phyloP scores from a whole-genome alignment of 2,113 vertebrate genomes.

The Tachycineta bicolor region DNA sequence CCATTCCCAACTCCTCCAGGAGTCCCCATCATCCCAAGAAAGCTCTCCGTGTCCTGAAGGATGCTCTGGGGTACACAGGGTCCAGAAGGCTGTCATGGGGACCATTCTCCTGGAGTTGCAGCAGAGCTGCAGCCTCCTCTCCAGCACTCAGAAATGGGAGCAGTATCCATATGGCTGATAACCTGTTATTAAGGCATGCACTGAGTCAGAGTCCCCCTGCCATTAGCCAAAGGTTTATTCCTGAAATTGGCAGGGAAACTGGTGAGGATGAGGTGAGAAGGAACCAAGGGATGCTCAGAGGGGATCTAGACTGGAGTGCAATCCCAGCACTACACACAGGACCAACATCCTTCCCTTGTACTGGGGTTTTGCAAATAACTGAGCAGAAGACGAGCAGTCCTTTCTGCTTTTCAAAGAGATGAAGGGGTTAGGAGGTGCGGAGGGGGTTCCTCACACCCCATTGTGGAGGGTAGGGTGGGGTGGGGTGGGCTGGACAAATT shows the following conservation, averaged over 20 bases:
- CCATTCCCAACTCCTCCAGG: not conserved
- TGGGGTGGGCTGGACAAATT: not conserved
- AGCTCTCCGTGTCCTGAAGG: not conserved
- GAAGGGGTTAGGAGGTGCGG: not conserved
- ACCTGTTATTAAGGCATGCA: not conserved
- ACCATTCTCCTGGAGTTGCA: fast-evolving
- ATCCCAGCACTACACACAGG: fast-evolving
- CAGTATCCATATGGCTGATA: not conserved
- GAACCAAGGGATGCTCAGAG: not conserved
- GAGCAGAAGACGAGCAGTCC: not conserved
- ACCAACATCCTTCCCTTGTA: not conserved
- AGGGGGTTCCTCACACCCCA: fast-evolving
- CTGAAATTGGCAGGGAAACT: not conserved
- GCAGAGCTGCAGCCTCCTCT: not conserved
- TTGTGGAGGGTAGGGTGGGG: not conserved
- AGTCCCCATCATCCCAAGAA: fast-evolving
- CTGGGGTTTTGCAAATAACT: not conserved
- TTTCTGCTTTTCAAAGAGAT: not conserved
- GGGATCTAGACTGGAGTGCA: not conserved
- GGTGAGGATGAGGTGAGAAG: not conserved
- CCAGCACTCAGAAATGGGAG: not conserved
- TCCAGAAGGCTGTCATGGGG: not conserved
- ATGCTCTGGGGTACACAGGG: not conserved
- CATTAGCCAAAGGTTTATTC: not conserved
- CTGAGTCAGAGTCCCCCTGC: not conserved